phyloP scores from a whole-genome alignment of 2,888 invertebrate genomes.

The Maniola hyperantus region DNA sequence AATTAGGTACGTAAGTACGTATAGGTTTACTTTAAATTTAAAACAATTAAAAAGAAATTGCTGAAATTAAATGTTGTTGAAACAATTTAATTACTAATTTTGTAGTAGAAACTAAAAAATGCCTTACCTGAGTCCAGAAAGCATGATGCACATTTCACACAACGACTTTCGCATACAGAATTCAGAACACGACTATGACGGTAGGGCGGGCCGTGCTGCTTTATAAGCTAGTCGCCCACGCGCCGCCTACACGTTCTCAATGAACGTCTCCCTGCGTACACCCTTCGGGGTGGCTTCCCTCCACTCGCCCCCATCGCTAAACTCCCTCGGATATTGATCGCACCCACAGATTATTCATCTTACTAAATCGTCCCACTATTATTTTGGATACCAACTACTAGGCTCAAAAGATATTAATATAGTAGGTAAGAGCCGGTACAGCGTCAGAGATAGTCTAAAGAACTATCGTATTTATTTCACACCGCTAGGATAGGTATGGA shows the following conservation, averaged over 20 bases:
- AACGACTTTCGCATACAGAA: conserved; percentile 54
- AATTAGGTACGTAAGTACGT: no score
- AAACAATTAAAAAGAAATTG: no score
- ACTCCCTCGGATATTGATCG: conserved; percentile 72
- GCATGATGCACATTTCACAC: conserved; percentile 67
- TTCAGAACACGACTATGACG: conserved; percentile 69
- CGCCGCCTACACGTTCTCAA: conserved; percentile 87
- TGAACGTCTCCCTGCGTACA: conserved; percentile 73
- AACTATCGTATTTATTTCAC: no score
- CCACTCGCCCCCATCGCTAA: conserved; percentile 43
- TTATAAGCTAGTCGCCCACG: conserved; percentile 79
- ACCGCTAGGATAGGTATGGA: no score
- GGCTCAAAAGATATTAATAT: conserved; percentile 7
- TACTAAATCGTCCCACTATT: conserved; percentile 62
- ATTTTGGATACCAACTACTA: conserved; percentile 20
- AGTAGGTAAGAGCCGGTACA: not conserved
- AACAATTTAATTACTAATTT: not conserved
- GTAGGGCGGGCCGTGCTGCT: conserved; percentile 63
- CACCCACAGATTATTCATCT: conserved; percentile 77
- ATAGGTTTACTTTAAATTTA: no score
- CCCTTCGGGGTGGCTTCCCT: conserved; percentile 42
- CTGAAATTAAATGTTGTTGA: no score
- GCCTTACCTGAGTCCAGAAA: conserved; percentile 67
- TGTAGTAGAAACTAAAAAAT: not conserved
- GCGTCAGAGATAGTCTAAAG: not conserved